phyloP scores from a whole-genome alignment of 2,888 invertebrate species.

The Aelia acuminata region DNA sequence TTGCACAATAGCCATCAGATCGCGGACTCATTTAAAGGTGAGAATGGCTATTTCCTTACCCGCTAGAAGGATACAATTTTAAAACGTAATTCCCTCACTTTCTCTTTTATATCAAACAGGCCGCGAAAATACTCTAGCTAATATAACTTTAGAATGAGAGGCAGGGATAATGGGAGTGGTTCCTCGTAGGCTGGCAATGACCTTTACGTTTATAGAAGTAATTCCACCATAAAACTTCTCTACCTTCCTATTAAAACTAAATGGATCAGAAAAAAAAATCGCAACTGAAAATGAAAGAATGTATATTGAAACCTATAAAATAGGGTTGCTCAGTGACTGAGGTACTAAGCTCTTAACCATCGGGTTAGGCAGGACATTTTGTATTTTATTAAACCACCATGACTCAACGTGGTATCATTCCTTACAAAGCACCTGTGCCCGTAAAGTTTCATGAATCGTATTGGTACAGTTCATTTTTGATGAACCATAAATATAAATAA shows the following conservation, averaged over 20 bases:
- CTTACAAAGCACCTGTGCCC: too few species aligned
- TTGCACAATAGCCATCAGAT: background rate
- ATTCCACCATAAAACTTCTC: background rate
- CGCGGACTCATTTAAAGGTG: background rate
- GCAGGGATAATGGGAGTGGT: background rate
- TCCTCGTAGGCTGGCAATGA: background rate
- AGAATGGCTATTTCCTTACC: background rate
- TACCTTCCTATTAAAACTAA: background rate
- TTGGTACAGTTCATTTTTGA: too few species aligned
- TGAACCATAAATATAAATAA: too few species aligned
- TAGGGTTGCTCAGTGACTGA: too few species aligned
- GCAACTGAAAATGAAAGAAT: background rate
- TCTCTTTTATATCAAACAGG: background rate
- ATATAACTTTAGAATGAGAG: background rate
- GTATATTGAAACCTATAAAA: too few species aligned
- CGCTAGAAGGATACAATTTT: background rate
- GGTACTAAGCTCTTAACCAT: too few species aligned
- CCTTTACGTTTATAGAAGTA: background rate
- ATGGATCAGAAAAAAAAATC: background rate
- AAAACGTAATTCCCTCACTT: background rate
- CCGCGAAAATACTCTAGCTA: background rate
- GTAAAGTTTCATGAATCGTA: too few species aligned
- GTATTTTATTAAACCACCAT: too few species aligned
- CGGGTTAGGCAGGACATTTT: too few species aligned
- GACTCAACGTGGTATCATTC: too few species aligned